Percentiles rank a stretch among this genome's conserved stretches.
phyloP scores from a whole-genome alignment of 2,797 vertebrate species.

The Alosa sapidissima region DNA sequence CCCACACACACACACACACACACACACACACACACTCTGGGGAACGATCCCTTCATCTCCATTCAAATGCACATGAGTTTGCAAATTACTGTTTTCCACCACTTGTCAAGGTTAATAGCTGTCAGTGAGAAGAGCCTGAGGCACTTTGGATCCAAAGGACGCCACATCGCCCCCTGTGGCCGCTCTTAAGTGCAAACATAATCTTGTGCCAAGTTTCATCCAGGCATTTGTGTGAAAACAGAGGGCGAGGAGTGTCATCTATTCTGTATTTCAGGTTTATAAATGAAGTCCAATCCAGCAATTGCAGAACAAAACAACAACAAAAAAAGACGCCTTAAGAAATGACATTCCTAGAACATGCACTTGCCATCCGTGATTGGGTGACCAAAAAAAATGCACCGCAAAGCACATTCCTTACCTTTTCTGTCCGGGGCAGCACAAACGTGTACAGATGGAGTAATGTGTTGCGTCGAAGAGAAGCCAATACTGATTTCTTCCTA shows the following conservation, averaged over 20 bases:
- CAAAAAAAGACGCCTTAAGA: background rate
- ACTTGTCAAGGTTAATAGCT: constrained; percentile 20
- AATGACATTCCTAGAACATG: constrained; percentile 8
- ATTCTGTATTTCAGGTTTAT: background rate
- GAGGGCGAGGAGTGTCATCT: background rate
- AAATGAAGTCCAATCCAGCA: background rate
- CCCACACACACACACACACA: no score
- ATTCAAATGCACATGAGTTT: constrained; percentile 6
- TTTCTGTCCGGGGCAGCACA: background rate
- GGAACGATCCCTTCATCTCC: background rate
- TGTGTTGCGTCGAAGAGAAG: background rate
- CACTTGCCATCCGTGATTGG: constrained; percentile 15
- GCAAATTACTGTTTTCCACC: constrained; percentile 6
- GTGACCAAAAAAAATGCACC: background rate
- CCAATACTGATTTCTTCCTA: background rate
- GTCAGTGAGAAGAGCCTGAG: background rate
- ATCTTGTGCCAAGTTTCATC: constrained; percentile 11
- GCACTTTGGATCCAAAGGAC: background rate
- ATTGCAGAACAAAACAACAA: background rate
- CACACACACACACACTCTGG: background rate
- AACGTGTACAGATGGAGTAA: background rate
- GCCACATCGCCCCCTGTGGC: constrained; percentile 22
- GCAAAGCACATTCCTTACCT: background rate
- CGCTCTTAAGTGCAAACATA: background rate
- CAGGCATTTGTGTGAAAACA: background rate